These are phyloP conservation scores for Saturnia japonica DNA, from an alignment of 2,888 invertebrate genomes.

Conservation along the genomic window DNA sequence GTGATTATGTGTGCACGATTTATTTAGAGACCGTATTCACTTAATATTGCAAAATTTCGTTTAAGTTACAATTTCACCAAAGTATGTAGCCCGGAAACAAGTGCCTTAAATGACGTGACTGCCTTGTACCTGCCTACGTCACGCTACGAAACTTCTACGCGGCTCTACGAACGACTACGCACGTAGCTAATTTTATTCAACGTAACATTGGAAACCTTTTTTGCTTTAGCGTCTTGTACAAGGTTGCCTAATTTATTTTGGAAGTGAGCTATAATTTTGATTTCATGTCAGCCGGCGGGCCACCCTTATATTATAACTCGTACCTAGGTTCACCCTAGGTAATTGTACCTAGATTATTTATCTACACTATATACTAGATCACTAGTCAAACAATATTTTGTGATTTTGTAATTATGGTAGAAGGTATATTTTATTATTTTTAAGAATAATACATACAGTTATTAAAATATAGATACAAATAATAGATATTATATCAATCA, in stretches of 20 bases:
- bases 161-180: conserved; percentile 50
- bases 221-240: neutral
- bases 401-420: too few relatives aligned
- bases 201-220: neutral
- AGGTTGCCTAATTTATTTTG: neutral
- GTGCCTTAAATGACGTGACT: neutral
- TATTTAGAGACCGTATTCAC: neutral
- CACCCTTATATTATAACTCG: too few relatives aligned
- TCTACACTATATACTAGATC: too few relatives aligned
- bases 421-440: too few relatives aligned
- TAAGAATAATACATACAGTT: too few relatives aligned
- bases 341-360: too few relatives aligned
- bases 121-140: neutral
- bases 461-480: too few relatives aligned
- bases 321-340: too few relatives aligned
- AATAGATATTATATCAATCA: too few relatives aligned
- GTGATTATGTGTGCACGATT: neutral
- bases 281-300: too few relatives aligned
- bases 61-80: neutral
- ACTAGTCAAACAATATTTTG: too few relatives aligned
- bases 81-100: neutral
- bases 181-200: conserved; percentile 39
- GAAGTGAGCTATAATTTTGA: neutral
- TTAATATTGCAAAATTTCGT: neutral
- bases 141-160: conserved; percentile 46